Evolutionary conservation across 2,113 vertebrate genomes (phyloP).

Genomic region (Ranitomeya imitator): DNA sequence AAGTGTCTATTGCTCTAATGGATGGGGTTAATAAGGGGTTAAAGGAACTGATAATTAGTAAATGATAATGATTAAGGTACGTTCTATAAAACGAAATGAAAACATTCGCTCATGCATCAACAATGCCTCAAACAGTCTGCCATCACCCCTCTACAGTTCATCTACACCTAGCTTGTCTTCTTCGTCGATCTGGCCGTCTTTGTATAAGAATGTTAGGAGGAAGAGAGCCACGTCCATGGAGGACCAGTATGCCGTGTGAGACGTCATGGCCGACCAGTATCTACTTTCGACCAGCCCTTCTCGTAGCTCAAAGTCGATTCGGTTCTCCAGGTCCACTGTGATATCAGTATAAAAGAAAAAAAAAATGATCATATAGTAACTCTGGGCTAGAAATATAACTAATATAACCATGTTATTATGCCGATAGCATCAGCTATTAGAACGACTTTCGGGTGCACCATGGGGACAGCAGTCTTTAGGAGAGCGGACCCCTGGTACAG

Average conservation of each 20-base stretch:
- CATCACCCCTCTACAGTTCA: constrained; percentile 64
- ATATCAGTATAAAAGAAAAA: constrained; percentile 23
- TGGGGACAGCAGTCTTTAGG: neutral
- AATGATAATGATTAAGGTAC: constrained; percentile 68
- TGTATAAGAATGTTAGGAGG: constrained; percentile 94
- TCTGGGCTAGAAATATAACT: neutral
- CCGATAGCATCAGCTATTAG: neutral
- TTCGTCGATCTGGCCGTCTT: constrained; percentile 71
- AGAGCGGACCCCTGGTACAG: neutral
- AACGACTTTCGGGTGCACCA: no score
- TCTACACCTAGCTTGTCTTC: constrained; percentile 69
- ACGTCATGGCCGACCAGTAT: constrained; percentile 97
- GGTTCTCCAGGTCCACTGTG: constrained; percentile 91
- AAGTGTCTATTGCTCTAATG: constrained; percentile 25
- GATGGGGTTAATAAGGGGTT: no score
- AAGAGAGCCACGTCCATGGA: constrained; percentile 95
- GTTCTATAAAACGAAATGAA: constrained; percentile 62
- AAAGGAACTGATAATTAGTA: neutral
- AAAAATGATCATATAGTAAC: neutral
- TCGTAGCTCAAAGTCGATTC: constrained; percentile 94
- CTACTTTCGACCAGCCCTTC: constrained; percentile 96
- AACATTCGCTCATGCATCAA: constrained; percentile 69
- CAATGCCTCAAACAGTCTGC: constrained; percentile 60
- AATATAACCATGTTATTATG: neutral
- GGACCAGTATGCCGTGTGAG: constrained; percentile 96